Base-by-base conservation (phyloP, 2,113 vertebrate genomes). In the Carollia perspicillata region DNA sequence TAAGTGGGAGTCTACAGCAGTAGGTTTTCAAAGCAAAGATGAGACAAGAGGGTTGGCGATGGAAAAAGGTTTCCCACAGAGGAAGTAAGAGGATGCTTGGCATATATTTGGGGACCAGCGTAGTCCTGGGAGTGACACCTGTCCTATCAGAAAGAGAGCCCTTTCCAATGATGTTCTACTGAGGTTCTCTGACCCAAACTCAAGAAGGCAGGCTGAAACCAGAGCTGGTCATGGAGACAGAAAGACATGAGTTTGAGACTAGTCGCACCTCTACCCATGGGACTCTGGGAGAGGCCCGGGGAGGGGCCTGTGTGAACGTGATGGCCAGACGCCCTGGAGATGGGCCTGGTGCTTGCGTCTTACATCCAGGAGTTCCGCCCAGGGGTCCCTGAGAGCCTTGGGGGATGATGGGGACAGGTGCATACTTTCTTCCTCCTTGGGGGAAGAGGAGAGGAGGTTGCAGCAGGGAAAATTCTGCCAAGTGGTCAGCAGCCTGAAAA, bases 211-310 rank as follows among this genome's bases (percentile, higher is more conserved):
- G 47, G 16, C 18, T 28, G 20, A 72, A 80, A 22, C 10, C 71
- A 53, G 53, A 2, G 1, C 63, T 47, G 47, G 16, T 16, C 0
- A 0, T 0, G 8, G 42, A 26, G 6, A 13, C 0, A 8, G 53
- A 13, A 20, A 60, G 44, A 49, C 0, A 0, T 1, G 13, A 26
- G 3, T 60, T 60, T 17, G 58, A 37, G 26, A 11, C 30, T 18
- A 18, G 18, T 26, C 0, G 1, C 2, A 8, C 5, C 65, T 23
- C 40, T 12, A 2, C 42, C 11, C 84, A 11, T 2, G 0, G 40
- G 40, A 14, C 0, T 0, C 28, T 0, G 0, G 47, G 44, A 63
- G n/a, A 2, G 33, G 40, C n/a, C 30, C 28, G 1, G 35, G 37
- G 47, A n/a, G 47, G 4, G 18, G 0, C 26, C 0, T 26, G 23